phyloP scores from a whole-genome alignment of 2,797 vertebrate genomes.

The Liparis tanakae region DNA sequence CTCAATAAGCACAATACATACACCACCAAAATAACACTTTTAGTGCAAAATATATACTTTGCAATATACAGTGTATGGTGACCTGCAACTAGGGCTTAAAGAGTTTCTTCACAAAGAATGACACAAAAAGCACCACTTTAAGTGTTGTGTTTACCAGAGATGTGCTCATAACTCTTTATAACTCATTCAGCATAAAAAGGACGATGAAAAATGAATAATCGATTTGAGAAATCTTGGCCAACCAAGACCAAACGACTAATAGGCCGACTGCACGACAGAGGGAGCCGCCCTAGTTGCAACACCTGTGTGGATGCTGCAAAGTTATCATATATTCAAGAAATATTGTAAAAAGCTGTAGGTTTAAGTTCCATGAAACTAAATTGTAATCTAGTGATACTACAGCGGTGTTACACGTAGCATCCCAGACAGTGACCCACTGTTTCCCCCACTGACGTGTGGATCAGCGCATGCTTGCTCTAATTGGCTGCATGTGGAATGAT shows the following conservation, averaged over 20 bases:
- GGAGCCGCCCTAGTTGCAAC: slow-evolving; percentile 18
- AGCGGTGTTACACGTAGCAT: slow-evolving; percentile 18
- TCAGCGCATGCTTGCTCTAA: slow-evolving; percentile 72
- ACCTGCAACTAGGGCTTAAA: background rate
- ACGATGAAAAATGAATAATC: background rate
- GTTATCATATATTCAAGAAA: slow-evolving; percentile 13
- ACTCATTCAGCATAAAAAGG: background rate
- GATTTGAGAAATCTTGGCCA: background rate
- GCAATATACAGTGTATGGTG: slow-evolving; percentile 14
- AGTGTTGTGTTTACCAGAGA: background rate
- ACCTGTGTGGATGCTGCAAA: slow-evolving; percentile 29
- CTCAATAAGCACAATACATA: background rate
- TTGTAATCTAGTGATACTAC: slow-evolving; percentile 10
- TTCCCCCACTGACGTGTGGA: slow-evolving; percentile 47
- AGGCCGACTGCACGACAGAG: background rate
- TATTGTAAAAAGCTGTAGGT: background rate
- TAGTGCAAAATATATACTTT: background rate
- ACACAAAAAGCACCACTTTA: background rate
- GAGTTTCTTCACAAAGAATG: background rate
- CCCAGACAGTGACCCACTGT: slow-evolving; percentile 47
- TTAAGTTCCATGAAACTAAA: slow-evolving; percentile 3
- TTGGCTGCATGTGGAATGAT: slow-evolving; percentile 81
- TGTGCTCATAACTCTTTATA: background rate
- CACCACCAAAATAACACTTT: background rate
- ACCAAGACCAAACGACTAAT: background rate